Conservation (phyloP, 2,113 vertebrate species). For the Sceloporus undulatus region DNA sequence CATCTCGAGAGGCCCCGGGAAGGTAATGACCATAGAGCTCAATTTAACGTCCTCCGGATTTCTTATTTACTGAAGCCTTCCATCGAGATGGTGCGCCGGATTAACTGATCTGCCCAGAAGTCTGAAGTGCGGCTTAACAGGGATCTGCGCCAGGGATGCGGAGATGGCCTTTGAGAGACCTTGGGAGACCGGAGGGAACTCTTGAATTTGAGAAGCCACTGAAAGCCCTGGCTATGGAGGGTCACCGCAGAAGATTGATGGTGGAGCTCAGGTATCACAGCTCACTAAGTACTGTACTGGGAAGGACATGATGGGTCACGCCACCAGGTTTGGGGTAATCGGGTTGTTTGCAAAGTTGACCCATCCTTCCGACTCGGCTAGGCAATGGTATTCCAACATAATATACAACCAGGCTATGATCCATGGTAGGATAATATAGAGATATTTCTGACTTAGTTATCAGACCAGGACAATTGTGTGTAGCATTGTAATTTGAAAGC, state of each 20-base stretch:
- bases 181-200: accelerated
- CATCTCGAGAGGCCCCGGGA: constrained; percentile 70
- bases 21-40: constrained; percentile 60
- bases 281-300: not conserved
- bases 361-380: not conserved
- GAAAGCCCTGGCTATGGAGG: not conserved
- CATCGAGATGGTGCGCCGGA: constrained; percentile 49
- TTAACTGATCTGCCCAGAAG: constrained; percentile 13
- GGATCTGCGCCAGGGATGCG: not conserved
- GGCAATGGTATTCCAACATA: too few species aligned
- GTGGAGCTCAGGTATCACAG: constrained; percentile 18
- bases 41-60: constrained; percentile 41
- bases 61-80: constrained; percentile 13
- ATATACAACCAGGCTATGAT: too few species aligned
- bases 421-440: too few species aligned
- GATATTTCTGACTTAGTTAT: too few species aligned
- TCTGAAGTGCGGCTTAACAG: not conserved
- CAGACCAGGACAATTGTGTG: too few species aligned
- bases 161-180: not conserved
- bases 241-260: constrained; percentile 56
- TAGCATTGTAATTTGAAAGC: too few species aligned
- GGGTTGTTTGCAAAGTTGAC: not conserved
- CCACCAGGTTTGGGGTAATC: constrained; percentile 13
- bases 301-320: constrained; percentile 25
- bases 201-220: constrained; percentile 3